Base-by-base conservation (phyloP, 2,113 vertebrate species). In the Emydocephalus ijimae region DNA sequence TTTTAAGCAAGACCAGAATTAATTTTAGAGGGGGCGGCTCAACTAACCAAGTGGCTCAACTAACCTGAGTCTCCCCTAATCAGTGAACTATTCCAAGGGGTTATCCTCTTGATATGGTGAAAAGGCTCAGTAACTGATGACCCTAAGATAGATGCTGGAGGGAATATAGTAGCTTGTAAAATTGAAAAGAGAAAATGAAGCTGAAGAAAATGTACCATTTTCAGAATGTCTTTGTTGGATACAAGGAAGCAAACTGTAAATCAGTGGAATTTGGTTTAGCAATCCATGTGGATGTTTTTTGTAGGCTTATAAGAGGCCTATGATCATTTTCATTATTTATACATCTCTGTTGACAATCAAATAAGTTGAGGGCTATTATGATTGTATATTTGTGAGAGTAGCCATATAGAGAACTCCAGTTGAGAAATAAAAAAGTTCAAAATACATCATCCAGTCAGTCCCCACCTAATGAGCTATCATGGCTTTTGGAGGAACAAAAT, bases 71-170 rank as follows among this genome's bases (percentile, higher is more conserved):
- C n/a, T n/a, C n/a, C n/a, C n/a, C n/a, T 93, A 69, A 15, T 54
- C 87, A 52, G 69, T 43, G 94, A 95, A 64, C 26, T 64, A 14
- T 64, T 64, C 61, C 61, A n/a, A 64, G 61, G 11, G 26, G 26
- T 64, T 15, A 64, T 64, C 29, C 61, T 24, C 61, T 64, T 64
- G 61, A 64, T 64, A 64, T 14, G 61, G 61, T n/a, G 61, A n/a
- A 64, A 64, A 64, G 29, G 61, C 29, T 64, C 61, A 64, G 11
- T 64, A 64, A 64, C 61, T 64, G 29, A 64, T 64, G 61, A 64
- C 4, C 61, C 4, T 64, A 64, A n/a, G 61, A 64, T 4, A 64
- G 29, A 64, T 64, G 61, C 61, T 64, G 61, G 61, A 29, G 61
- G 61, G 61, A 3, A 64, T 26, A 64, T 64, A 12, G 11, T 29